phyloP scores from a whole-genome alignment of 2,113 vertebrate species.

The Pituophis catenifer region DNA sequence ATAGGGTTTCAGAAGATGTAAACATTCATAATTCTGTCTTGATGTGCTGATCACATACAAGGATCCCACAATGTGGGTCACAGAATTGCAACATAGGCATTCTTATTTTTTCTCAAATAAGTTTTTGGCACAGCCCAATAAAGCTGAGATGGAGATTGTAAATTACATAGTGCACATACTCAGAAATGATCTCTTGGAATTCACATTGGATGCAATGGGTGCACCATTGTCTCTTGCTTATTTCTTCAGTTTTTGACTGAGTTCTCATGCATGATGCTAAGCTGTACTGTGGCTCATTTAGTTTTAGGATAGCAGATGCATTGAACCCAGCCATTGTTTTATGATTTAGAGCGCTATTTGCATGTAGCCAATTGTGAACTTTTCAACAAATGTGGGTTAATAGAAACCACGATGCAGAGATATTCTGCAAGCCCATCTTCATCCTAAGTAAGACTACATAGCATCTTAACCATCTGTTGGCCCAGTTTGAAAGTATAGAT shows the following conservation, averaged over 20 bases:
- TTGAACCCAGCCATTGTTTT: neutral
- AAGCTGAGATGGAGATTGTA: neutral
- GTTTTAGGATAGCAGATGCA: neutral
- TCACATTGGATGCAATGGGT: neutral
- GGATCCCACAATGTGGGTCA: neutral
- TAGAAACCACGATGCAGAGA: neutral
- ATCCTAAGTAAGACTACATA: neutral
- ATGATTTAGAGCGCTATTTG: neutral
- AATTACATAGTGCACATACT: neutral
- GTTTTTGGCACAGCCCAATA: neutral
- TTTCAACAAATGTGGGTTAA: neutral
- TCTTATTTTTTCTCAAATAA: neutral
- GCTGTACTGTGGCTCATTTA: neutral
- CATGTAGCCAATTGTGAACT: neutral
- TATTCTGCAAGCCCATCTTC: neutral
- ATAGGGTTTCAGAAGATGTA: neutral
- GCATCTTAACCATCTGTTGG: neutral
- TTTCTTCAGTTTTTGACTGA: neutral
- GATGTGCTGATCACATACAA: neutral
- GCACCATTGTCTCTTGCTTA: neutral
- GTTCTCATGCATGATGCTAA: neutral
- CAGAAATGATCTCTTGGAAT: neutral
- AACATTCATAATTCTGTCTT: neutral
- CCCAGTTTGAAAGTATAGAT: neutral
- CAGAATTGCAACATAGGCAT: neutral